A percentile compares a stretch with the other conserved stretches of the same genome.
phyloP scores from a whole-genome alignment of 2,797 vertebrate species.

The Protonibea diacanthus region DNA sequence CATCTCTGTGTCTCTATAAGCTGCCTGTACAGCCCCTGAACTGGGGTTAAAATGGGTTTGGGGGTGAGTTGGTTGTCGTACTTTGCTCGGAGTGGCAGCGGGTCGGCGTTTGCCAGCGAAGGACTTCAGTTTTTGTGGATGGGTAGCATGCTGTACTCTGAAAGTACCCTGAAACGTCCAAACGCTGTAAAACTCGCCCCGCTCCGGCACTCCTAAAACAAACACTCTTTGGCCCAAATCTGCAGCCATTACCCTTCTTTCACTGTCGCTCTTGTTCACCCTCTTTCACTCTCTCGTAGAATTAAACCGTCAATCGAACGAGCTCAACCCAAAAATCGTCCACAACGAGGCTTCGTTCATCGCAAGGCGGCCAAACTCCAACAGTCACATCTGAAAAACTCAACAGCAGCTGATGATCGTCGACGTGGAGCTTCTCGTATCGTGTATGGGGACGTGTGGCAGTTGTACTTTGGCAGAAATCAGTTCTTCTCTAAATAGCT shows the following conservation, averaged over 20 bases:
- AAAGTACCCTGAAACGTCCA: slow-evolving; percentile 11
- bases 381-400: not conserved
- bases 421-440: not conserved
- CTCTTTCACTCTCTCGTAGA: slow-evolving; percentile 25
- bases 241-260: slow-evolving; percentile 26
- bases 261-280: not conserved
- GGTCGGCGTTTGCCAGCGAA: slow-evolving; percentile 16
- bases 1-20: slow-evolving; percentile 58
- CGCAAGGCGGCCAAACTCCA: not conserved
- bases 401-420: not conserved
- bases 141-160: not conserved
- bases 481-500: not conserved
- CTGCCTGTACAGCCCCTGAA: slow-evolving; percentile 56
- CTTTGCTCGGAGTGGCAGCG: slow-evolving; percentile 1
- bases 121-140: slow-evolving; percentile 9
- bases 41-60: slow-evolving; percentile 3
- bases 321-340: too few relatives aligned
- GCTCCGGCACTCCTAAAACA: not conserved
- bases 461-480: not conserved
- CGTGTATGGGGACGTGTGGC: not conserved
- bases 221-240: slow-evolving; percentile 61
- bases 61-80: slow-evolving; percentile 16
- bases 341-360: not conserved
- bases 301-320: not conserved
- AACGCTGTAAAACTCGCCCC: slow-evolving; percentile 16